Evolutionary conservation across 1,140 invertebrate species (phyloP).

Genomic region (Zaprionus camerounensis): DNA sequence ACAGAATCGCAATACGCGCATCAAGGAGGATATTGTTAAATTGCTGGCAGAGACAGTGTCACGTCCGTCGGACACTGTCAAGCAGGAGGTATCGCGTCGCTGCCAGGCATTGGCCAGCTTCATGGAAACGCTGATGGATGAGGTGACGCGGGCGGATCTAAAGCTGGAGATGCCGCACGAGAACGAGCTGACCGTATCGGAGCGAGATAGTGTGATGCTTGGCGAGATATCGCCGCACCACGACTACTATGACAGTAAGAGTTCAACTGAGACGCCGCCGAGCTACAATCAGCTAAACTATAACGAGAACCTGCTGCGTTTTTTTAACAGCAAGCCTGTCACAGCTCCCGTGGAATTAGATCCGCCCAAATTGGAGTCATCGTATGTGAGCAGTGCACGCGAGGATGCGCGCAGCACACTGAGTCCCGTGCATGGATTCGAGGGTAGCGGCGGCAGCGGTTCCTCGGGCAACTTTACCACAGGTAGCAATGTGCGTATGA

Average conservation of each 20-base stretch:
- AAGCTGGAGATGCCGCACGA: slow-evolving; percentile 87
- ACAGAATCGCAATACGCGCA: slow-evolving; percentile 86
- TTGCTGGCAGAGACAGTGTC: slow-evolving; percentile 89
- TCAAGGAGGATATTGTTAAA: slow-evolving; percentile 89
- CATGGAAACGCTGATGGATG: slow-evolving; percentile 90
- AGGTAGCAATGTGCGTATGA: slow-evolving; percentile 85
- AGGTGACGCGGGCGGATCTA: slow-evolving; percentile 86
- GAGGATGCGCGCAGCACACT: slow-evolving; percentile 62
- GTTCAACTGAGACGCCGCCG: slow-evolving; percentile 91
- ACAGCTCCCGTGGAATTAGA: slow-evolving; percentile 85
- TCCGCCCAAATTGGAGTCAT: slow-evolving; percentile 78
- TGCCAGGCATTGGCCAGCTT: slow-evolving; percentile 90
- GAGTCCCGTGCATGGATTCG: slow-evolving; percentile 81
- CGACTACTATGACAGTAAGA: slow-evolving; percentile 91
- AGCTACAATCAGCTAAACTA: slow-evolving; percentile 95
- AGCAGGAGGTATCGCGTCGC: slow-evolving; percentile 87
- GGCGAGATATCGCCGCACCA: slow-evolving; percentile 94
- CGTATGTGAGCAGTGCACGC: slow-evolving; percentile 57
- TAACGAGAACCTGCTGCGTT: slow-evolving; percentile 93
- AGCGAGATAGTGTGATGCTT: slow-evolving; percentile 92
- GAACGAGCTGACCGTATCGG: slow-evolving; percentile 86
- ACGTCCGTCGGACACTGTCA: slow-evolving; percentile 86
- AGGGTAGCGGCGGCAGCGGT: slow-evolving; percentile 85
- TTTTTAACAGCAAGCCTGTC: slow-evolving; percentile 92
- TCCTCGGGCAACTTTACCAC: slow-evolving; percentile 86